Evolutionary conservation across 2,888 invertebrate species (phyloP).

Genomic region (Melanargia galathea): DNA sequence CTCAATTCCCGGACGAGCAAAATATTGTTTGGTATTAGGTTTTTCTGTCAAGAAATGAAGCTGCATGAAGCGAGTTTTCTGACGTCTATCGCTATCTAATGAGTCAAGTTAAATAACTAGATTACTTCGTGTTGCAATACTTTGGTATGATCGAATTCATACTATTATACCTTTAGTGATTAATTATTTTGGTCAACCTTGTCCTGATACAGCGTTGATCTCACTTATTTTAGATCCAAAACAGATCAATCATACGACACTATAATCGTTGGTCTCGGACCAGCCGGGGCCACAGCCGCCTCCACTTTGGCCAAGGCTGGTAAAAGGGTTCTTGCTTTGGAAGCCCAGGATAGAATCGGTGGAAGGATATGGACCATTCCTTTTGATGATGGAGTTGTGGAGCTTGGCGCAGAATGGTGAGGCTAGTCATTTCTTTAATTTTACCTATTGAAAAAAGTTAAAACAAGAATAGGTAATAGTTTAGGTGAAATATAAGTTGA

Average conservation of each 20-base stretch:
- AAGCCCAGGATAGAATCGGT: conserved; percentile 54
- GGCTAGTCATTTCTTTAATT: not conserved
- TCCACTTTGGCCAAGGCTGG: conserved; percentile 56
- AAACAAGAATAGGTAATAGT: not conserved
- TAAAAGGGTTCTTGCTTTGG: conserved; percentile 56
- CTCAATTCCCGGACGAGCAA: no score
- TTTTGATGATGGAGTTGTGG: conserved; percentile 62
- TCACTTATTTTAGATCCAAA: not conserved
- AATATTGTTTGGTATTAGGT: no score
- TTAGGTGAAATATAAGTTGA: no score
- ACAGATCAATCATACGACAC: conserved; percentile 53
- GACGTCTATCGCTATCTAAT: no score
- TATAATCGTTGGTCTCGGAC: conserved; percentile 62
- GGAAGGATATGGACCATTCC: conserved; percentile 58
- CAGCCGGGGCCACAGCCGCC: conserved; percentile 59
- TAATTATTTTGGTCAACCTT: not conserved
- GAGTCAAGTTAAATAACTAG: no score
- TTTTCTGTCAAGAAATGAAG: no score
- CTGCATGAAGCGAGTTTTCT: no score
- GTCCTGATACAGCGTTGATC: not conserved
- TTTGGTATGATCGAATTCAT: no score
- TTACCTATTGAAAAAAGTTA: not conserved
- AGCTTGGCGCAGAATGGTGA: conserved; percentile 70
- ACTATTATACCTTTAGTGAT: no score
- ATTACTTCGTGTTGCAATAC: no score